These are phyloP conservation scores for Gastrophysa polygoni DNA, from an alignment of 2,888 invertebrate genomes.

Conservation along the genomic window DNA sequence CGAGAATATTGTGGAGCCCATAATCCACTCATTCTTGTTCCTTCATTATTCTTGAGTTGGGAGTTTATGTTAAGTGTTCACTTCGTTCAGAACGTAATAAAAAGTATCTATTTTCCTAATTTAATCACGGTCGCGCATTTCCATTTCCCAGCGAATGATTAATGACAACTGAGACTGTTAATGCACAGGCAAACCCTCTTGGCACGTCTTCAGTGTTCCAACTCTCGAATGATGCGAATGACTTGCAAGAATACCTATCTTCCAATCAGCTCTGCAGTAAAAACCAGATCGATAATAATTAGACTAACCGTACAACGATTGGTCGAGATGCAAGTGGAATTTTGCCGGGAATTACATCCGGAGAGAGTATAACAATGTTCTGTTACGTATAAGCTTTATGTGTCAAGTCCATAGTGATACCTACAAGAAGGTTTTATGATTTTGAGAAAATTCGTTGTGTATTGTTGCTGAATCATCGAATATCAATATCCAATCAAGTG, in stretches of 20 bases:
- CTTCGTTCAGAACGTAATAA: too few species aligned
- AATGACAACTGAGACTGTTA: slow-evolving; percentile 43
- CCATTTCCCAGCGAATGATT: slow-evolving; percentile 33
- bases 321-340: neutral
- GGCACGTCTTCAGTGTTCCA: slow-evolving; percentile 38
- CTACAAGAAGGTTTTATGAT: too few species aligned
- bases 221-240: neutral
- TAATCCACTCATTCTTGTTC: too few species aligned
- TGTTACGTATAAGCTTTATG: too few species aligned
- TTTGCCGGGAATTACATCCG: neutral
- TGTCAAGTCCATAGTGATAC: too few species aligned
- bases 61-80: too few species aligned
- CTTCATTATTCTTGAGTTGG: too few species aligned
- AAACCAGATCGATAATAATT: neutral
- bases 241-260: neutral
- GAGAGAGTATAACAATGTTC: too few species aligned
- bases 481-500: too few species aligned
- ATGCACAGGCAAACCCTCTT: slow-evolving; percentile 46
- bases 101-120: neutral
- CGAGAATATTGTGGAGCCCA: too few species aligned
- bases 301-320: neutral
- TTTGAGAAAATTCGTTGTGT: too few species aligned
- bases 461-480: too few species aligned
- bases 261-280: neutral
- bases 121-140: neutral